These are phyloP conservation scores for Ips nitidus DNA, from an alignment of 1,140 invertebrate genomes.

Conservation along the genomic window DNA sequence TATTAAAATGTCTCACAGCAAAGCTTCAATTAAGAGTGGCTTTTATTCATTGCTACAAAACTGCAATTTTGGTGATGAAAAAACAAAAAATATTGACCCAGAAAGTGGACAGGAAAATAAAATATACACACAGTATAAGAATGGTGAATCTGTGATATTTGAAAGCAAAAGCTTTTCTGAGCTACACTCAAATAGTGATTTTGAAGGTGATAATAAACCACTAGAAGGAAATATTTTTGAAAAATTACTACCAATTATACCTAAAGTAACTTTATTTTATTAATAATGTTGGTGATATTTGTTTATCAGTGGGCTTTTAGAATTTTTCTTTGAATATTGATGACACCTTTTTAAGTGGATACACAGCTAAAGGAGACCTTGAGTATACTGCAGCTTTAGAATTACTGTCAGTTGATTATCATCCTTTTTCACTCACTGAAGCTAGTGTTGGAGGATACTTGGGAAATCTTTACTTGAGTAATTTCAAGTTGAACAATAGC, in stretches of 20 bases:
- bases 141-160: slow-evolving; percentile 7
- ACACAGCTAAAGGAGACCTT: slow-evolving; percentile 62
- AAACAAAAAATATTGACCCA: not conserved
- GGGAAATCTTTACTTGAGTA: slow-evolving; percentile 66
- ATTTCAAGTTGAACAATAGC: slow-evolving; percentile 62
- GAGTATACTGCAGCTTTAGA: slow-evolving; percentile 52
- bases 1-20: slow-evolving; percentile 68
- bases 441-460: slow-evolving; percentile 53
- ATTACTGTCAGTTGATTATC: slow-evolving; percentile 54
- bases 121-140: not conserved
- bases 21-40: slow-evolving; percentile 65
- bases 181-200: slow-evolving; percentile 11
- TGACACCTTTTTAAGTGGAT: slow-evolving; percentile 66
- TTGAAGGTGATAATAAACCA: slow-evolving; percentile 14
- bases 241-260: slow-evolving; percentile 66
- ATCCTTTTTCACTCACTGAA: slow-evolving; percentile 50
- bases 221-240: slow-evolving; percentile 52
- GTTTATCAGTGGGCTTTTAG: slow-evolving; percentile 39
- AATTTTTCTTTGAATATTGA: slow-evolving; percentile 56
- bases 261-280: slow-evolving; percentile 60
- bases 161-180: slow-evolving; percentile 21
- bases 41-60: slow-evolving; percentile 58
- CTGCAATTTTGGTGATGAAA: slow-evolving; percentile 21
- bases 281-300: slow-evolving; percentile 9
- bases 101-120: no score